Evolutionary conservation across 2,888 invertebrate genomes (phyloP).

Genomic region (Galerucella pusilla): DNA sequence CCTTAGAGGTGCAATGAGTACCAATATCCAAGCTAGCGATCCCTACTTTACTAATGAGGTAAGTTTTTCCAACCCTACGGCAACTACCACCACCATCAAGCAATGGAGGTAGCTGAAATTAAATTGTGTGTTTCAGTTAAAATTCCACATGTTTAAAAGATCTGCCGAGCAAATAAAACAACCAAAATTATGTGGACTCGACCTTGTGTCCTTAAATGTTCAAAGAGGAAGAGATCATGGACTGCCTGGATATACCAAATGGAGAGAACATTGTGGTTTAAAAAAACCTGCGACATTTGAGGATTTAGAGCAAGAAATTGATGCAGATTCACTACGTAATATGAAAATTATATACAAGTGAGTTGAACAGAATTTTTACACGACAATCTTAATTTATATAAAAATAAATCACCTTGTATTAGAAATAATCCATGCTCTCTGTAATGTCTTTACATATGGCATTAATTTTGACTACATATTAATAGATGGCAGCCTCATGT

Average conservation of each 20-base stretch:
- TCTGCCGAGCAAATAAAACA: constrained; percentile 45
- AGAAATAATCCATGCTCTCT: not conserved
- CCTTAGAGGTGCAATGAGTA: constrained; percentile 75
- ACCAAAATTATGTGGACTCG: constrained; percentile 75
- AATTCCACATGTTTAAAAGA: constrained; percentile 76
- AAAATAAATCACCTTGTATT: not conserved
- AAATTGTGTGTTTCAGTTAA: constrained; percentile 68
- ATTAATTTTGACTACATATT: not conserved
- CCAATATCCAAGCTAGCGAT: constrained; percentile 72
- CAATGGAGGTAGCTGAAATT: no score
- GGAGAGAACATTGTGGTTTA: constrained; percentile 82
- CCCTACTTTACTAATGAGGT: constrained; percentile 74
- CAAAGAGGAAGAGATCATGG: constrained; percentile 92
- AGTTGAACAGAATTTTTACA: constrained; percentile 5
- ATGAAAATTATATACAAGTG: constrained; percentile 76
- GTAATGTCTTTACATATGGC: not conserved
- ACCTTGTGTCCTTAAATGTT: constrained; percentile 88
- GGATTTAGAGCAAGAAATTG: constrained; percentile 74
- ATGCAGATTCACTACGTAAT: constrained; percentile 71
- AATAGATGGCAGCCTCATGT: not conserved
- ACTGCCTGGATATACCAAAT: constrained; percentile 80
- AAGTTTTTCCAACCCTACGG: constrained; percentile 30
- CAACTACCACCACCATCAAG: no score
- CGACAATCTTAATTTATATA: not conserved
- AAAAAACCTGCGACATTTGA: constrained; percentile 71